Percentiles rank a stretch among this genome's conserved stretches.
Conservation (phyloP, 2,113 vertebrate genomes). For the Oncorhynchus mykiss region DNA sequence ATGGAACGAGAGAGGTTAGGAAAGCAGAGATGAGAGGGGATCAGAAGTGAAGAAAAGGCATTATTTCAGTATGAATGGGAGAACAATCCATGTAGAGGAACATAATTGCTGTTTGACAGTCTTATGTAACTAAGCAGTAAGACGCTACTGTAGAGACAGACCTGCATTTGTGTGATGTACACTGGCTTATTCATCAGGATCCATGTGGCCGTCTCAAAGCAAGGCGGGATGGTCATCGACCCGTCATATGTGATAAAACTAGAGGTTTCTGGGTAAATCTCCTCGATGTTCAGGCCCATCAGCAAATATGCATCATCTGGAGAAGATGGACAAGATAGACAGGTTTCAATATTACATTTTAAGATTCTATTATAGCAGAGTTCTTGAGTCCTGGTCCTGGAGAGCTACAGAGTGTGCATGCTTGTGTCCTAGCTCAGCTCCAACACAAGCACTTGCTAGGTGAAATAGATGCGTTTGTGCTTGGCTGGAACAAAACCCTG, state of each 20-base stretch:
- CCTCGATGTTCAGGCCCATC: slow-evolving; percentile 94
- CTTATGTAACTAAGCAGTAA: no score
- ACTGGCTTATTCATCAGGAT: slow-evolving; percentile 99
- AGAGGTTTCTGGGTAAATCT: slow-evolving; percentile 93
- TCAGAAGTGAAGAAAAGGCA: no score
- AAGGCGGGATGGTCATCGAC: slow-evolving; percentile 97
- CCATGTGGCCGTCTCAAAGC: slow-evolving; percentile 97
- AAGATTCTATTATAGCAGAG: neutral
- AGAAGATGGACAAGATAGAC: slow-evolving; percentile 12
- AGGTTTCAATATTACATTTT: neutral
- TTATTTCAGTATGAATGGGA: no score
- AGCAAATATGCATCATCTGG: slow-evolving; percentile 97
- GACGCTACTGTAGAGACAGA: slow-evolving; percentile 57
- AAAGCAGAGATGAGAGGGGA: no score
- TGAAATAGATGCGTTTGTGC: no score
- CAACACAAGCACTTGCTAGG: no score
- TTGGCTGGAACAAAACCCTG: no score
- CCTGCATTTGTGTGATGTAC: slow-evolving; percentile 99
- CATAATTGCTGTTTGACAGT: no score
- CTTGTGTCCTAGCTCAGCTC: no score
- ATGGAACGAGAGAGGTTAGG: neutral
- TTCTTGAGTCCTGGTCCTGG: no score
- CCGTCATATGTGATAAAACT: slow-evolving; percentile 98
- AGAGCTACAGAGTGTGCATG: no score
- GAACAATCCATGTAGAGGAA: no score